Base-by-base conservation (phyloP, 2,797 vertebrate species). In the Pteronotus mesoamericanus region DNA sequence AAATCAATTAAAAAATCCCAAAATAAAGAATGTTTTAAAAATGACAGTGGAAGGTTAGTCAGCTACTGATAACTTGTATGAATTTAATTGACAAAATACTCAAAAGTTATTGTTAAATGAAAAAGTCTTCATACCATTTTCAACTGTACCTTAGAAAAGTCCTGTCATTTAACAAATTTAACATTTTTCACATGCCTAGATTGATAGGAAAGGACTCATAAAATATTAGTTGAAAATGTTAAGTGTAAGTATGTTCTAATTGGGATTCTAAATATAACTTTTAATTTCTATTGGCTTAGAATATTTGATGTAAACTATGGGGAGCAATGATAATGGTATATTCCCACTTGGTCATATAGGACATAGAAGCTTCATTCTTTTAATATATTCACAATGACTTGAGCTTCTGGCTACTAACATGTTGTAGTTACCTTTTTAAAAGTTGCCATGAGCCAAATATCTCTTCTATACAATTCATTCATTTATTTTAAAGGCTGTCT, bases 361-460 rank as follows among this genome's bases (percentile, higher is more conserved):
- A 57, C 77, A n/a, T n/a, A n/a, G n/a, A 77, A 64, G 37, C 94
- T 89, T 91, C 48, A 10, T 93, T 95, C 84, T 91, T 5, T 55
- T 69, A 64, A 79, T 21, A 48, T 19, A 66, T 46, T 93, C 55
- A 16, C 26, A 55, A 53, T 78, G 64, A 64, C 18, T 61, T 55
- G 68, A 39, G 66, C 29, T 34, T 79, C 86, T 84, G 84, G 26
- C 83, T 87, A 10, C 44, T 78, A 79, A 89, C 42, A 22, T 71
- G 69, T 24, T 68, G 61, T 66, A n/a, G 66, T 87, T 96, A 87
- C 90, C 91, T 78, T 94, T 83, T 89, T 44, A 55, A 84, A n/a
- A n/a, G n/a, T 96, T 96, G 89, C 92, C 87, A 75, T 93, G 92
- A 95, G 88, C 92, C 93, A 96, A 95, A 91, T 89, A 66, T 84